phyloP scores from a whole-genome alignment of 2,797 vertebrate genomes.

The Acestrorhynchus altus region DNA sequence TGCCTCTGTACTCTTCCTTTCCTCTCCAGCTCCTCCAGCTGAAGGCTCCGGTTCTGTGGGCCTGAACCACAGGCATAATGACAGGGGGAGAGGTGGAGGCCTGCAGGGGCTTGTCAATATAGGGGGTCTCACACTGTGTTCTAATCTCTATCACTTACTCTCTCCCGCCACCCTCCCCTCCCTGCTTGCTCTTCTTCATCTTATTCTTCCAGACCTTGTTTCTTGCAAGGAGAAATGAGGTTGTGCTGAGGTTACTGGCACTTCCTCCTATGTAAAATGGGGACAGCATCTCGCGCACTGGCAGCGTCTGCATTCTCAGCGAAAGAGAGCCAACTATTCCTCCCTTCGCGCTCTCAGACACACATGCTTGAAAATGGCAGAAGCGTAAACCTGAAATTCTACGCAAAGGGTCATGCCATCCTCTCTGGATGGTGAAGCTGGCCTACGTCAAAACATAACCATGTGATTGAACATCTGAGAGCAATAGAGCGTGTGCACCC shows the following conservation, averaged over 20 bases:
- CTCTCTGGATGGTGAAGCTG: too few relatives aligned
- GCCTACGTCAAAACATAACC: background rate
- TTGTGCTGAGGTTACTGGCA: slow-evolving; percentile 27
- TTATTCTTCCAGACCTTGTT: slow-evolving; percentile 14
- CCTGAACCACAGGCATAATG: slow-evolving; percentile 59
- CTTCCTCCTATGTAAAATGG: slow-evolving; percentile 3
- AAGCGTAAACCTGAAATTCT: too few relatives aligned
- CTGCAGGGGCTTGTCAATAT: slow-evolving; percentile 36
- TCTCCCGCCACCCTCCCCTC: background rate
- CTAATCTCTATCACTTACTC: background rate
- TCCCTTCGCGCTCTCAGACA: background rate
- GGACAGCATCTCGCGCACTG: background rate
- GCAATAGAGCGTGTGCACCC: background rate
- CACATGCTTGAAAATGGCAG: background rate
- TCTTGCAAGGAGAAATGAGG: slow-evolving; percentile 22
- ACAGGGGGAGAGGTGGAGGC: background rate
- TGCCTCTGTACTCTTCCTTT: background rate
- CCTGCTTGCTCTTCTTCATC: too few relatives aligned
- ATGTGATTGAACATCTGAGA: slow-evolving; percentile 13
- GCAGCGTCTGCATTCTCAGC: background rate
- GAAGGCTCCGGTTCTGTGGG: slow-evolving; percentile 73
- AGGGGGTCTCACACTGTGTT: slow-evolving; percentile 37
- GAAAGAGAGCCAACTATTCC: background rate
- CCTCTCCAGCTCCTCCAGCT: slow-evolving; percentile 62
- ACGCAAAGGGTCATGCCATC: too few relatives aligned